These are phyloP conservation scores for Psittacula derbiana DNA, from an alignment of 2,797 vertebrate genomes.

Conservation along the genomic window DNA sequence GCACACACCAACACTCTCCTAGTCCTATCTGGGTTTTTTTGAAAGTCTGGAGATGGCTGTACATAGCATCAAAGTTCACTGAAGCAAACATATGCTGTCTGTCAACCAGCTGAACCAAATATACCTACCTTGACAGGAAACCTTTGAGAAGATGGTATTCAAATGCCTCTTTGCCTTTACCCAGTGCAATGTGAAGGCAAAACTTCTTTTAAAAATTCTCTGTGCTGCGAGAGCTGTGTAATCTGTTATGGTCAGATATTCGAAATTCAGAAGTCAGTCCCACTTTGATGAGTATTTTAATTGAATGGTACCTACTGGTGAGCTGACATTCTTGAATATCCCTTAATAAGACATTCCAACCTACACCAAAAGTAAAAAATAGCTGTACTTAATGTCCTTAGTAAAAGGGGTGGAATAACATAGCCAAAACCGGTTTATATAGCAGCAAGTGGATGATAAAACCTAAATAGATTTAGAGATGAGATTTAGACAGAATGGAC, in stretches of 20 bases:
- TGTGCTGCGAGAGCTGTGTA: not conserved
- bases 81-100: not conserved
- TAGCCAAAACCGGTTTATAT: not conserved
- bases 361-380: not conserved
- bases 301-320: not conserved
- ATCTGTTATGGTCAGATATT: not conserved
- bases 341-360: not conserved
- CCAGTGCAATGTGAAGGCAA: not conserved
- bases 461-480: constrained; percentile 12
- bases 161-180: not conserved
- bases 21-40: not conserved
- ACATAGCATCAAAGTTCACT: not conserved
- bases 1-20: not conserved
- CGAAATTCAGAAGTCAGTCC: not conserved
- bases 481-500: not conserved
- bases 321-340: not conserved
- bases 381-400: not conserved
- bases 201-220: not conserved
- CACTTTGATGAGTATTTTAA: not conserved
- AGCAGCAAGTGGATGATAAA: not conserved
- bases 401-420: not conserved
- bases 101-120: not conserved
- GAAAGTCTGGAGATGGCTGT: not conserved
- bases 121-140: not conserved
- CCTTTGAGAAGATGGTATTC: not conserved